Conservation (phyloP, 2,797 vertebrate species). For the Malacoctenus gilli region DNA sequence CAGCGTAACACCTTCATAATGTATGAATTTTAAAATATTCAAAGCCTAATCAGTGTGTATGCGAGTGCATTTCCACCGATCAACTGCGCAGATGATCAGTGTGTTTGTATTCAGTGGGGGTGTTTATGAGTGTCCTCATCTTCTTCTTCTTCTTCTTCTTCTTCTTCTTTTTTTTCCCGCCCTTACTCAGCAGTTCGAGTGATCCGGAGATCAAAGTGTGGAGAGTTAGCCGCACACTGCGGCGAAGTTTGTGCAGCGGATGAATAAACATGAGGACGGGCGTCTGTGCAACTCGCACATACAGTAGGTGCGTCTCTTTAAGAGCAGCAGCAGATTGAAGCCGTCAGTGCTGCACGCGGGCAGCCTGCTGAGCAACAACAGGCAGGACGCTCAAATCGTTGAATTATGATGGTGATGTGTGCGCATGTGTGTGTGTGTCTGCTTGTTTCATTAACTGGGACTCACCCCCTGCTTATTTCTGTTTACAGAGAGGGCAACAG, state of each 20-base stretch:
- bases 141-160: constrained; percentile 24
- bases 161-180: constrained; percentile 29
- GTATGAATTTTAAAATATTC: neutral
- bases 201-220: constrained; percentile 66
- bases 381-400: too few species aligned
- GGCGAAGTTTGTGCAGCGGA: constrained; percentile 56
- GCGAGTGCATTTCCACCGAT: neutral
- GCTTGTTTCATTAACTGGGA: constrained; percentile 48
- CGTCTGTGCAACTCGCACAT: constrained; percentile 53
- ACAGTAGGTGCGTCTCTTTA: constrained; percentile 29
- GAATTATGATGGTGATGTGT: too few species aligned
- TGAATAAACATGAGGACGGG: constrained; percentile 73
- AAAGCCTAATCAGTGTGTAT: neutral
- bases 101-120: constrained; percentile 27
- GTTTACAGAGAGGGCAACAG: constrained; percentile 17
- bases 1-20: neutral
- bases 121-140: constrained; percentile 31
- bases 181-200: constrained; percentile 64
- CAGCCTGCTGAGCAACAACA: too few species aligned
- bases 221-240: constrained; percentile 52
- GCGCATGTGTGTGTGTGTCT: constrained; percentile 15
- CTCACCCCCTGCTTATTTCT: constrained; percentile 56
- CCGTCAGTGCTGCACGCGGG: constrained; percentile 9
- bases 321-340: constrained; percentile 28
- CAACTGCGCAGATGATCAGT: neutral